Evolutionary conservation across 2,888 invertebrate genomes (phyloP), one percentile per base, ranked within the genome.

Genomic region (Perithous albicinctus): DNA sequence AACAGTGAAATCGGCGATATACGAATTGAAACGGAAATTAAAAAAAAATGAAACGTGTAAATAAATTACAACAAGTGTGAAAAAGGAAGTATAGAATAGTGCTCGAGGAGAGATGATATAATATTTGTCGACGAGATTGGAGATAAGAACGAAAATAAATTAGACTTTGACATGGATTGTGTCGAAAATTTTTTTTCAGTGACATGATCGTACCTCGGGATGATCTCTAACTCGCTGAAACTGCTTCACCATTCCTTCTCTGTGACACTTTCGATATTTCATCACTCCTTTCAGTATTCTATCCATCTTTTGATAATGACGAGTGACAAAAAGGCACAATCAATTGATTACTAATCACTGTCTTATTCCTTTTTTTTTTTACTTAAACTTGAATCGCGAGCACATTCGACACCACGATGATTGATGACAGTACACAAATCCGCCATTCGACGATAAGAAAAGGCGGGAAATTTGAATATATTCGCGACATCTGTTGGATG

Each of bases 201-300:
- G 29, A 48, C 46, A 85, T n/a, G n/a, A n/a, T 93, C 95, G 94
- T 94, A 97, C 97, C 94, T 95, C 95, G 23, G 98, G 98, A 94
- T 98, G 95, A 94, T 98, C 96, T 92, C 95, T 95, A 86, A 99
- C 97, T 95, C 96, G 94, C 93, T 97, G 94, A 93, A 99, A 99
- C 93, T 99, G 98, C 93, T 97, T 96, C 38, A 99, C 97, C 98
- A 98, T 98, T 89, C 95, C 95, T 81, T 96, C 95, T 85, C 97
- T 95, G 86, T 97, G 96, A 76, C 96, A 95, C 83, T 96, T 95
- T 80, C 98, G 95, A 93, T 98, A 99, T 89, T 96, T 95, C 96
- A 98, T 97, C 73, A 98, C 96, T 69, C 98, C 98, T 91, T 96
- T 95, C 86, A 98, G 93, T 91, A 98, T 97, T 93, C 96, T 95